Base-by-base conservation (phyloP, 2,113 vertebrate species). In the Oceanites oceanicus region DNA sequence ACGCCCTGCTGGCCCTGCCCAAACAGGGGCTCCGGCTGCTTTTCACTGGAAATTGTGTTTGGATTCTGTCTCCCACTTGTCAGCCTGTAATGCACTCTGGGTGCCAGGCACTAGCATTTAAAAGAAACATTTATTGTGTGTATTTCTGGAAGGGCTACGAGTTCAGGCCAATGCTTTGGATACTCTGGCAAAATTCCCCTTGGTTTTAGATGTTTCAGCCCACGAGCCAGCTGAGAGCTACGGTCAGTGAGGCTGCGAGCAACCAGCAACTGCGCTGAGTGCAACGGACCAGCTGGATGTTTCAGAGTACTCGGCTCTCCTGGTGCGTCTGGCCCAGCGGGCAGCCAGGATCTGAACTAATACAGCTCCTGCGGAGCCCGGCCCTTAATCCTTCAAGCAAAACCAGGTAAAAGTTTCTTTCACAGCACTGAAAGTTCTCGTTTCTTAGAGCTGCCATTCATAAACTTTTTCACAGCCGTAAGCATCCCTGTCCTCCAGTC, bases 21-120 rank as follows among this genome's bases (percentile, higher is more conserved):
- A 21, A 20, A 29, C 42, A 3, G 9, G 23, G 29, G 16, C n/a
- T 49, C 59, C 7, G n/a, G 44, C 47, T 58, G 45, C 77, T 87
- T 47, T 21, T 19, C 42, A 7, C 73, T 22, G 34, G 58, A 27
- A 90, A 71, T 1, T 1, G 6, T 2, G 0, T 11, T 44, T 10
- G 49, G 86, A 52, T 45, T 38, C 70, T 5, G 3, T 4, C 45
- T 86, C 45, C 67, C 1, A 1, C 25, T 11, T 45, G 38, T 52
- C 25, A 84, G 79, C 40, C 63, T 17, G 22, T 15, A 58, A 23
- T 5, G 25, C 5, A 4, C 34, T 61, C 58, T 5, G 1, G 27
- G 58, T 6, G 2, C 73, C 15, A 11, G 1, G 2, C 32, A 9
- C 47, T 6, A 25, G 81, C 52, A 27, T 52, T 42, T 63, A 44